These are phyloP conservation scores for Acrocephalus arundinaceus DNA, from an alignment of 2,113 vertebrate genomes.

Conservation along the genomic window DNA sequence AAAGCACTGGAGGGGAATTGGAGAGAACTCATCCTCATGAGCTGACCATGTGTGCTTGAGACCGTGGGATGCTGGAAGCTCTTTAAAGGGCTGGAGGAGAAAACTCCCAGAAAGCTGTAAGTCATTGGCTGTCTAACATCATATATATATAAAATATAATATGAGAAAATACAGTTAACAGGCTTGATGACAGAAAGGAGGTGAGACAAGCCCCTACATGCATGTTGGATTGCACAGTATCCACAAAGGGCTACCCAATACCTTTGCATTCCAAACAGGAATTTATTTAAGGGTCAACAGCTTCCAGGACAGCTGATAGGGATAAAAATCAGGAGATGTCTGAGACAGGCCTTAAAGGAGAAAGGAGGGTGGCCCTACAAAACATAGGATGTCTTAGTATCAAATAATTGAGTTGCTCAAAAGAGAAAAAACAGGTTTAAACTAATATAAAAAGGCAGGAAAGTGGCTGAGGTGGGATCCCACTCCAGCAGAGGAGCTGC, in stretches of 20 bases:
- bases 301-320: not conserved
- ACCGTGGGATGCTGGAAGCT: not conserved
- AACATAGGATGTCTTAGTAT: rapidly evolving
- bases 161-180: not conserved
- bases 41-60: not conserved
- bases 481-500: not conserved
- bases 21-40: not conserved
- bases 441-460: not conserved
- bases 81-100: not conserved
- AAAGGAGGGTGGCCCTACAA: not conserved
- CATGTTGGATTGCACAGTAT: not conserved
- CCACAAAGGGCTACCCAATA: not conserved
- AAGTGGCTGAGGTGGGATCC: not conserved
- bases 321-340: not conserved
- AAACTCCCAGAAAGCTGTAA: not conserved
- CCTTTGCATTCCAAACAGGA: not conserved
- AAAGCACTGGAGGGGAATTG: not conserved
- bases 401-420: not conserved
- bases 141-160: not conserved
- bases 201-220: not conserved
- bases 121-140: not conserved
- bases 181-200: not conserved
- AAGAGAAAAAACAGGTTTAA: not conserved
- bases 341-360: not conserved
- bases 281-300: not conserved